Evolutionary conservation across 2,797 vertebrate species (phyloP).

Genomic region (Linurgus olivaceus): DNA sequence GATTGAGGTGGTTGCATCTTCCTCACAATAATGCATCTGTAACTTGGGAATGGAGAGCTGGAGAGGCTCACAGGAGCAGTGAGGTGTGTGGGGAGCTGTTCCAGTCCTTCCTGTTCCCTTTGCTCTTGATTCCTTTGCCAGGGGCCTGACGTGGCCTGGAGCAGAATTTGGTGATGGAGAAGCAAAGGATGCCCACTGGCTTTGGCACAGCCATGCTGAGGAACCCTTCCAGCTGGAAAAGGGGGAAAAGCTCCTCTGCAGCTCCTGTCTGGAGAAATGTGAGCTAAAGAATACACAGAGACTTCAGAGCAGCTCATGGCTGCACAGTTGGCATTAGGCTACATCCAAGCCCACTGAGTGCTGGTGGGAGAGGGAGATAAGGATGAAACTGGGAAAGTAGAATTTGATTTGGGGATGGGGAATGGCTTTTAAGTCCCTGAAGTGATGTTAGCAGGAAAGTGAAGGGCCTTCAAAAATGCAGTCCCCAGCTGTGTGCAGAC

Average conservation of each 20-base stretch:
- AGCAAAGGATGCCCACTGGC: rapidly evolving
- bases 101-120: neutral
- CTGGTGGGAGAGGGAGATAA: neutral
- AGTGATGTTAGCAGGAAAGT: neutral
- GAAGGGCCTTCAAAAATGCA: neutral
- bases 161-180: neutral
- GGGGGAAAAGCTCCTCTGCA: neutral
- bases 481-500: neutral
- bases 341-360: neutral
- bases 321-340: neutral
- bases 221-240: neutral
- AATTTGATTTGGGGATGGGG: neutral
- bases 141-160: rapidly evolving
- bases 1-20: neutral
- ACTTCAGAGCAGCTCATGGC: neutral
- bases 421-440: neutral
- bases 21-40: neutral
- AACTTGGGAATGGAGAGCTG: neutral
- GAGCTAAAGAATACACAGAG: neutral
- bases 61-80: neutral
- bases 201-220: neutral
- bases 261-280: neutral
- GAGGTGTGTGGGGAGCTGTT: neutral
- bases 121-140: neutral
- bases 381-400: neutral